Evolutionary conservation across 1,140 invertebrate genomes (phyloP), one percentile per base, ranked within the genome.

Genomic region (Drosophila azteca): DNA sequence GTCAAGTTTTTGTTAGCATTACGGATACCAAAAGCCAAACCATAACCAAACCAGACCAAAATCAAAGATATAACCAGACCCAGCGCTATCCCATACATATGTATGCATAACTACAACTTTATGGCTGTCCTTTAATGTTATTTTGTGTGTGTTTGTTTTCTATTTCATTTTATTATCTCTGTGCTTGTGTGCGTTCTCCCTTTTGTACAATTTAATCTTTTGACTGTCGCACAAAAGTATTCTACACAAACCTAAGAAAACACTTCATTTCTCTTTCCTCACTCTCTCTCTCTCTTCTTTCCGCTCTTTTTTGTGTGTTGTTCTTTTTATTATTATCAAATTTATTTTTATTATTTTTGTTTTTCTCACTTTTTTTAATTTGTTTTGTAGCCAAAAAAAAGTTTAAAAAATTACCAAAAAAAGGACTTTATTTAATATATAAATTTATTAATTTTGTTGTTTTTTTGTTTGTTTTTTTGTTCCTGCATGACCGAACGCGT

Each of bases 1-100:
- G 82, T 85, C 82, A 85, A 85, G 82, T 85, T 82, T 39, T 81
- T 88, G 70, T 77, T 63, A 80, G 74, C 78, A 71, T 64, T 73
- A 77, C 76, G 58, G 63, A 65, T 61, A 64, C 63, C 35, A 44
- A 41, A 22, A 44, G 22, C 6, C 29, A 17, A 29, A 45, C 39
- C 11, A 31, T 45, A 44, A 54, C 22, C 15, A 11, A 41, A 9
- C 43, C 55, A 53, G 53, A 64, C 31, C 45, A 35, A 39, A 45
- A 29, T 29, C 45, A 8, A 61, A 29, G 2, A 11, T 35, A 11
- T 9, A 35, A 35, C 31, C 31, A 11, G 31, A 31, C 29, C 31
- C 31, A 35, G 9, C 11, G n/a, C 24, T 17, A 66, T 24, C 15
- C 26, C 64, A 67, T 67, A 67, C 64, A 67, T 67, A 67, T 67